Conservation (phyloP, 2,113 vertebrate genomes). For the Osmerus eperlanus region DNA sequence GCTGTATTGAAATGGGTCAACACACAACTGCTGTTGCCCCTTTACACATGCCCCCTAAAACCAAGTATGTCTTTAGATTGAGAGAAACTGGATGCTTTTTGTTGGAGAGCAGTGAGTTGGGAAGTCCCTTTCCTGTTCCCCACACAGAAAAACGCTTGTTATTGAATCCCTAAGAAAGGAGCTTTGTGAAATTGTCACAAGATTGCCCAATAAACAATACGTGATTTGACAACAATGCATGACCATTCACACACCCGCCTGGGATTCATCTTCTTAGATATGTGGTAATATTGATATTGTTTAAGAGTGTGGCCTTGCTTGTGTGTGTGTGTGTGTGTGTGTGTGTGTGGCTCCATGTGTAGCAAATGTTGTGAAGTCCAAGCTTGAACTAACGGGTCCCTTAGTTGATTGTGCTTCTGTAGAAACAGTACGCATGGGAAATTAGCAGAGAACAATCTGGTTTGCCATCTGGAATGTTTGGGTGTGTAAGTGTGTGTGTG, state of each 20-base stretch:
- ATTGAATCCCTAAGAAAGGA: neutral
- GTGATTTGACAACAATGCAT: neutral
- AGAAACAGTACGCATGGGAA: slow-evolving; percentile 41
- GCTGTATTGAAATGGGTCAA: slow-evolving; percentile 6
- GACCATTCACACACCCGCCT: neutral
- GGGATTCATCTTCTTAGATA: too few species aligned
- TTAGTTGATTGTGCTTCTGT: slow-evolving; percentile 35
- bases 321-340: slow-evolving; percentile 17
- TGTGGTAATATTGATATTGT: too few species aligned
- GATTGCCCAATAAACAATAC: neutral
- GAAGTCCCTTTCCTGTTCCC: neutral
- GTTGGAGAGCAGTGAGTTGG: neutral
- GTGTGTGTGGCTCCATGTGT: slow-evolving; percentile 31
- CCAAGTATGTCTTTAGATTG: slow-evolving; percentile 7
- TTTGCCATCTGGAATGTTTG: slow-evolving; percentile 51
- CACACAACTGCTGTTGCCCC: neutral
- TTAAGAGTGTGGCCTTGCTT: neutral
- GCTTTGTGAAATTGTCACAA: slow-evolving; percentile 15
- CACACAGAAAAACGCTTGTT: neutral
- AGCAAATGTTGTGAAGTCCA: slow-evolving; percentile 15
- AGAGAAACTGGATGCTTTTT: neutral
- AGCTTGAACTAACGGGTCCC: slow-evolving; percentile 6
- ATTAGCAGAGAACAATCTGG: slow-evolving; percentile 45
- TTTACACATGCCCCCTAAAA: neutral
- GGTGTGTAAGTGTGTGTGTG: slow-evolving; percentile 17